These are phyloP conservation scores for Lynx canadensis DNA, from an alignment of 2,113 vertebrate species.

Conservation along the genomic window DNA sequence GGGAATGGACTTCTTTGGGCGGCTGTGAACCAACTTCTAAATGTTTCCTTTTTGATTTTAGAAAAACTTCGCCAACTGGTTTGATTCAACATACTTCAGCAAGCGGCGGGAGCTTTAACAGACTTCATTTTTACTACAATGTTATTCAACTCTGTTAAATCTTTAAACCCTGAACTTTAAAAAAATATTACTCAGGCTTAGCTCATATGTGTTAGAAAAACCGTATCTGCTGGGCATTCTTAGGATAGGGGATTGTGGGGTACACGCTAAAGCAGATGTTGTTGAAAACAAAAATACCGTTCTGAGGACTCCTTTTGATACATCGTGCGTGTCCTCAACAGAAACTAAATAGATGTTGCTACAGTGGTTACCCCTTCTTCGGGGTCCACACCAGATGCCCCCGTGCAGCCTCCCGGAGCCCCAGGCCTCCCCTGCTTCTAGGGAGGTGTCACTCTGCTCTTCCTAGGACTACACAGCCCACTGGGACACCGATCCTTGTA, in stretches of 20 bases:
- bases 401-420: background rate
- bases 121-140: background rate
- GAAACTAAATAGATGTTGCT: no score
- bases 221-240: background rate
- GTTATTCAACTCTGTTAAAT: background rate
- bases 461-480: background rate
- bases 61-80: background rate
- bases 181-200: background rate
- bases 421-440: background rate
- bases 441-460: background rate
- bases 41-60: background rate
- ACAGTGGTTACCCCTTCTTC: background rate
- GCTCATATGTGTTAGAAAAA: background rate
- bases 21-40: no score
- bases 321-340: accelerated
- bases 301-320: background rate
- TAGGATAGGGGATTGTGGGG: background rate
- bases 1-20: no score
- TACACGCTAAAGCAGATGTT: background rate
- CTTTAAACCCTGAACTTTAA: background rate
- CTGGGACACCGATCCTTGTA: background rate
- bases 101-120: background rate
- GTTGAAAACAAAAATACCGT: background rate
- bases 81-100: background rate
- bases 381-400: background rate